Base-by-base conservation (phyloP, 2,797 vertebrate species). In the Tauraco hartlaubi region DNA sequence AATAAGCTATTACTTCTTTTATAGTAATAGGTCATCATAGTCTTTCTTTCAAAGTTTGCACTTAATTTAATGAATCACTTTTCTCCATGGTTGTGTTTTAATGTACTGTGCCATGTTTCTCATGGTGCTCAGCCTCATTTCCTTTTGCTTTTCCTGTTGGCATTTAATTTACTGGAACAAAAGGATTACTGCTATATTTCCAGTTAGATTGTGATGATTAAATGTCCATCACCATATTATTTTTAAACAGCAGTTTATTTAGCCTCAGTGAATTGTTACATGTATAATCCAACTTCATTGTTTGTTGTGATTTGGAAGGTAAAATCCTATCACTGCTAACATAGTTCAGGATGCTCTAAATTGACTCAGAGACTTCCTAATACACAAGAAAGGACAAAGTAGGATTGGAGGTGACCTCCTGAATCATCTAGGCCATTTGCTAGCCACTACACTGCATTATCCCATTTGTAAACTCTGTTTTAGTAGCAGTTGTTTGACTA, bases 171-270 rank as follows among this genome's bases (percentile, higher is more conserved):
- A 92, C 41, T 79, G 92, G 81, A 92, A 90, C 69, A 0, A 88
- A 87, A 74, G 61, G 41, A 93, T 94, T 75, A 83, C 41, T 52
- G 18, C 68, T 78, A 5, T 64, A 64, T 78, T 92, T 11, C 33
- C 58, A 72, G 16, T 54, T 67, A 79, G 64, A 52, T 25, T 28
- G 46, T 46, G 69, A 88, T 59, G 85, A 95, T 61, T 79, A 79
- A 92, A 94, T 61, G 62, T 52, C 88, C 44, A 61, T 48, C 49
- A 63, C 33, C 58, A 49, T 11, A 62, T 79, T 92, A 84, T 83
- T 91, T 92, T 94, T 88, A 90, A 88, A 74, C 67, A 88, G 58
- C 68, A 43, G 44, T 92, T 96, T 88, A 92, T 95, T 93, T 81
- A 75, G 52, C 55, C 55, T 48, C 67, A n/a, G 54, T 55, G 69